phyloP scores from a whole-genome alignment of 2,888 invertebrate species.

The Oxycera nigricornis region DNA sequence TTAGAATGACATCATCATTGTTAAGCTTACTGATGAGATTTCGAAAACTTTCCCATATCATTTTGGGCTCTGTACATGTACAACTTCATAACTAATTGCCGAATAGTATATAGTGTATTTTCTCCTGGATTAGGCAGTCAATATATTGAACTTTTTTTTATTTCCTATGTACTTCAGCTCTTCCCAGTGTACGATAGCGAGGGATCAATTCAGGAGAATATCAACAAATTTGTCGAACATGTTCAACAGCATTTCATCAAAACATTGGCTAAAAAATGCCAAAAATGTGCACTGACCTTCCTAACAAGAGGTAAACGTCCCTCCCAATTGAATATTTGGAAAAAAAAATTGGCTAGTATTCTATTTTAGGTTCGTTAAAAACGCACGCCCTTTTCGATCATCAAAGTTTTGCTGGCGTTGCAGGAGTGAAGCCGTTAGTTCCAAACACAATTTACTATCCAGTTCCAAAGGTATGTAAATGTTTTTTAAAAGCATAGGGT shows the following conservation, averaged over 20 bases:
- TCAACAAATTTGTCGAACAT: slow-evolving; percentile 73
- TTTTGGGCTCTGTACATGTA: too few relatives aligned
- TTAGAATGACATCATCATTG: too few relatives aligned
- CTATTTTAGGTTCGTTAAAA: slow-evolving; percentile 54
- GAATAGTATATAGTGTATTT: too few relatives aligned
- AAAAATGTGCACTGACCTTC: slow-evolving; percentile 77
- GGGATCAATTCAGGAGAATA: slow-evolving; percentile 68
- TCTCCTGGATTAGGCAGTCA: too few relatives aligned
- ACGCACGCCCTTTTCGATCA: slow-evolving; percentile 56
- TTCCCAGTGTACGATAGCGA: slow-evolving; percentile 60
- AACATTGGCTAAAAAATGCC: slow-evolving; percentile 71
- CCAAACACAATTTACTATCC: slow-evolving; percentile 56
- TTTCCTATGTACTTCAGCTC: too few relatives aligned
- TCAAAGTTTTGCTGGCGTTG: slow-evolving; percentile 54
- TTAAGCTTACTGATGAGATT: too few relatives aligned
- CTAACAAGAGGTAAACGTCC: slow-evolving; percentile 68
- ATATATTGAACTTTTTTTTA: too few relatives aligned
- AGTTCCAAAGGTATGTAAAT: slow-evolving; percentile 56
- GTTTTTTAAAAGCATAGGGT: too few relatives aligned
- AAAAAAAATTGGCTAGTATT: slow-evolving; percentile 52
- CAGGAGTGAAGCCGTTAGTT: slow-evolving; percentile 52
- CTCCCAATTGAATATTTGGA: background rate
- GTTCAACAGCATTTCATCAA: slow-evolving; percentile 74
- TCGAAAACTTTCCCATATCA: too few relatives aligned
- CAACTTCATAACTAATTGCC: too few relatives aligned